These are phyloP conservation scores for Lasioglossum zephyrum DNA, from an alignment of 2,888 invertebrate species.

Conservation along the genomic window DNA sequence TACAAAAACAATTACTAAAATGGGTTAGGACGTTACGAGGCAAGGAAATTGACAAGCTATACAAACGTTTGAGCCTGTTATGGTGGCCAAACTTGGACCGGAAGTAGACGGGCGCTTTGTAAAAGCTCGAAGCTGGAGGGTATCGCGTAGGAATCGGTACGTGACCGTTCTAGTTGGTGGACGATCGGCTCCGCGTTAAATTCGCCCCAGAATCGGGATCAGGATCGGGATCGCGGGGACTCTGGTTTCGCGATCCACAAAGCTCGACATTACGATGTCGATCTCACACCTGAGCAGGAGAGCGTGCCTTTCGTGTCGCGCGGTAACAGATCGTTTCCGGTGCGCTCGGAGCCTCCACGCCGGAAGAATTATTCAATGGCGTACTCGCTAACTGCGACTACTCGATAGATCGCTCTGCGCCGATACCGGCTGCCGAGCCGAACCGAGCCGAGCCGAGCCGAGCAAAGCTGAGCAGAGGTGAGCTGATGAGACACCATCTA, in stretches of 20 bases:
- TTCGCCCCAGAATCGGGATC: not conserved
- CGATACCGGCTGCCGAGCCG: slow-evolving; percentile 31
- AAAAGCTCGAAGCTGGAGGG: not conserved
- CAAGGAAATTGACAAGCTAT: not conserved
- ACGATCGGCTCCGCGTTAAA: not conserved
- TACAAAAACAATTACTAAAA: not conserved
- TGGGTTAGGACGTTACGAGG: not conserved
- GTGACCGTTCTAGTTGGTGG: not conserved
- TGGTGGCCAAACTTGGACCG: not conserved
- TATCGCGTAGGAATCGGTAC: not conserved
- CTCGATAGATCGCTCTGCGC: slow-evolving; percentile 59
- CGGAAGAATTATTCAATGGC: slow-evolving; percentile 76
- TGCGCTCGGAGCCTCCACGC: slow-evolving; percentile 55
- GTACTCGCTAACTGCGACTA: slow-evolving; percentile 54
- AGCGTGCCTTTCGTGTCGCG: slow-evolving; percentile 67
- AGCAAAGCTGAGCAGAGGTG: not conserved
- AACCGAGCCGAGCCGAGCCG: not conserved
- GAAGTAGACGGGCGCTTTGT: not conserved
- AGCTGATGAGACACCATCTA: not conserved
- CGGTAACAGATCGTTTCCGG: slow-evolving; percentile 79
- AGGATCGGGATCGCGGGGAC: not conserved
- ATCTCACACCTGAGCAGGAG: slow-evolving; percentile 67
- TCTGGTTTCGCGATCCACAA: slow-evolving; percentile 40
- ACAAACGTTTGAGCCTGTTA: not conserved
- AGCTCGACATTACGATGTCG: slow-evolving; percentile 60